Percentiles rank a stretch among this genome's conserved stretches.
These are phyloP conservation scores for Anguilla anguilla DNA, from an alignment of 2,797 vertebrate genomes.

Conservation along the genomic window DNA sequence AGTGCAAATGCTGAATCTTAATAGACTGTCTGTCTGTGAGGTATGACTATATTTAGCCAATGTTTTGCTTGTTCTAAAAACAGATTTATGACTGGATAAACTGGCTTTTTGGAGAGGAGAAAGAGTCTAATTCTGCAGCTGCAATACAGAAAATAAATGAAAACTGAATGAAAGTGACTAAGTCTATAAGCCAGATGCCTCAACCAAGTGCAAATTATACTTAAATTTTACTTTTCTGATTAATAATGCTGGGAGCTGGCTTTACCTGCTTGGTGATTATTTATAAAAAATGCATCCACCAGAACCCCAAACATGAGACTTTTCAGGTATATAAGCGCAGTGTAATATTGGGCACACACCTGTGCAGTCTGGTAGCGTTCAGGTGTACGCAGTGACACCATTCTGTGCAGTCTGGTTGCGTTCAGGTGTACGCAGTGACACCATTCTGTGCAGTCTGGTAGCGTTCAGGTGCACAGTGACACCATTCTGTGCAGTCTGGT, in stretches of 20 bases:
- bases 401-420: not conserved
- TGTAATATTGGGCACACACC: not conserved
- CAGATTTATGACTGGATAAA: not conserved
- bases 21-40: conserved; percentile 4
- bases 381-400: not conserved
- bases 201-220: not conserved
- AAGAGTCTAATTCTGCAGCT: not conserved
- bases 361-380: not conserved
- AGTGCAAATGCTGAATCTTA: not conserved
- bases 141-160: not conserved
- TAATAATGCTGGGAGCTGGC: not conserved
- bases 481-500: not conserved
- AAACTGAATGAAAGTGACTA: not conserved
- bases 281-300: not conserved
- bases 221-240: not conserved
- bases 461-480: not conserved
- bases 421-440: not conserved
- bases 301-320: not conserved
- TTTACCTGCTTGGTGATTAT: not conserved
- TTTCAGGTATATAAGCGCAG: not conserved
- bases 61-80: not conserved
- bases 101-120: not conserved
- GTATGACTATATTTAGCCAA: not conserved
- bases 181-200: not conserved
- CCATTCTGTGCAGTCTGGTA: not conserved